Base-by-base conservation (phyloP, 2,888 invertebrate genomes). In the Lucinisca nassula region DNA sequence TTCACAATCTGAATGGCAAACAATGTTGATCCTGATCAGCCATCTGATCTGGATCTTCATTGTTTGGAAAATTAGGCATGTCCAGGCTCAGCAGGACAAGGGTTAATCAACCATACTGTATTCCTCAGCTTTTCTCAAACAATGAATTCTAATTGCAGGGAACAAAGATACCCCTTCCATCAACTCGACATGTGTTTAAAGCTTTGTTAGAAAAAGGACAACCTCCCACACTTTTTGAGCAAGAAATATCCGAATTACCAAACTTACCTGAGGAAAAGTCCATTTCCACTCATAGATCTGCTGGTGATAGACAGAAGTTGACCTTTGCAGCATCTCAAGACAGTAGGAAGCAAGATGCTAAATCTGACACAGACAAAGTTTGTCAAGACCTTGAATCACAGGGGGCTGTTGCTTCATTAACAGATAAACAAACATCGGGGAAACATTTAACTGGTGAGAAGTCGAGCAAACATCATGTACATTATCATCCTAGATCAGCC, bases 131-230 rank as follows among this genome's bases (percentile, higher is more conserved):
- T n/a, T n/a, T n/a, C n/a, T n/a, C n/a, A n/a, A n/a, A n/a, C n/a
- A n/a, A n/a, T n/a, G n/a, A n/a, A n/a, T n/a, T n/a, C n/a, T n/a
- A n/a, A n/a, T n/a, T 82, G 21, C 61, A 90, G 90, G 90, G 90
- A 30, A 82, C 67, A 8, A 88, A 88, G 40, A 79, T 90, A 37
- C 90, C 90, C n/a, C 86, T 90, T 14, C 90, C 90, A 0, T 90
- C 90, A 24, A 90, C 90, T 24, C 80, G 85, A 51, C 78, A 83
- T 84, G 81, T 87, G 14, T 61, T 85, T 67, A 85, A 83, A 38
- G 37, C 58, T 67, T 30, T 85, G 27, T 30, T 24, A 3, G 67
- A 67, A 17, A 67, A 67, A 35, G 67, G 67, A 21, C 8, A 67
- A 17, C 35, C 27, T 21, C 8, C 6, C 32, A 10, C 35, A 35